phyloP scores from a whole-genome alignment of 2,113 vertebrate genomes.

The Catagonus wagneri region DNA sequence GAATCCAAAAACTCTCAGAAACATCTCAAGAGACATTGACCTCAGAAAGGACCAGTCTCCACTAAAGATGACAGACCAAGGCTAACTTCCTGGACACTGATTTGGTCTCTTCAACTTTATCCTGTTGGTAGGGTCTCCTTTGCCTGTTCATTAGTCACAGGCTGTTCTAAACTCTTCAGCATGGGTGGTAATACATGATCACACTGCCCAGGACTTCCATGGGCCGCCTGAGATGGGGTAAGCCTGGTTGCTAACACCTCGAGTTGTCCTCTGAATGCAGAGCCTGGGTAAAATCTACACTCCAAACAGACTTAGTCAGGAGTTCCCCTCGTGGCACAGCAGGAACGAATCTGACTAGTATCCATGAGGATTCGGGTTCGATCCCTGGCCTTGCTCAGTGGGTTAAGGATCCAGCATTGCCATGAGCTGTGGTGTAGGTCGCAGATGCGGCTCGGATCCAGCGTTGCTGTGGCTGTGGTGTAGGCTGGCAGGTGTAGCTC shows the following conservation, averaged over 20 bases:
- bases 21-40: not conserved
- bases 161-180: not conserved
- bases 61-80: not conserved
- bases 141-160: not conserved
- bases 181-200: not conserved
- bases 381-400: no score
- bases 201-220: not conserved
- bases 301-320: not conserved
- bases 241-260: not conserved
- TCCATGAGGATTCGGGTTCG: no score
- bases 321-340: no score
- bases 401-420: no score
- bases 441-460: no score
- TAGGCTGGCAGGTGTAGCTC: no score
- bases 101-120: not conserved
- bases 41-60: not conserved
- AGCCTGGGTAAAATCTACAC: not conserved
- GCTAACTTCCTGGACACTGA: not conserved
- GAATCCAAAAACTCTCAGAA: not conserved
- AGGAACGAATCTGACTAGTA: no score
- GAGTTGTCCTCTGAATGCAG: not conserved
- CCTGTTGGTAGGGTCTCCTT: not conserved
- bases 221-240: not conserved
- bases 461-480: no score
- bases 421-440: no score